phyloP scores from a whole-genome alignment of 2,113 vertebrate species.

The Halcyon malimbica region DNA sequence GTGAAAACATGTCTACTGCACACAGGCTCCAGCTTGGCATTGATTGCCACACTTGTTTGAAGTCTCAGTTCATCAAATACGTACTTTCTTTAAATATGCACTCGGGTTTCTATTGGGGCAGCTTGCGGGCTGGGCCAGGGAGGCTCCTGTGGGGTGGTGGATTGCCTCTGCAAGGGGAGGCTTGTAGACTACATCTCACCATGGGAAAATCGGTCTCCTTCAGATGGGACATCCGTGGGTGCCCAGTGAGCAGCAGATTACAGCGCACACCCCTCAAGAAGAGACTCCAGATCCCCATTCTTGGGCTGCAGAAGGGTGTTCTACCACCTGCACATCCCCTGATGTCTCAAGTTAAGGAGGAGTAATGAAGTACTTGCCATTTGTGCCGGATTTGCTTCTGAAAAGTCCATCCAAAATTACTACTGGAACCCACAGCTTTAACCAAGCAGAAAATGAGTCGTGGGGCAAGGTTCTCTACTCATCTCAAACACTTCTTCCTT shows the following conservation, averaged over 20 bases:
- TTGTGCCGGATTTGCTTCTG: not conserved
- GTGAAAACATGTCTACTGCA: not conserved
- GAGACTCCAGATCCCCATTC: not conserved
- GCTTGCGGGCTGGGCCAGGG: not conserved
- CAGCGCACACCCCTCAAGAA: rapidly evolving
- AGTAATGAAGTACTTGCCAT: not conserved
- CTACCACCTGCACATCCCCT: not conserved
- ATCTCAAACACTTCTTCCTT: not conserved
- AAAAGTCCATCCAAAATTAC: not conserved
- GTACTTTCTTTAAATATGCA: not conserved
- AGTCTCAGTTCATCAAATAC: not conserved
- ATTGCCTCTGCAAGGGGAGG: not conserved
- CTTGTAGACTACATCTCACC: not conserved
- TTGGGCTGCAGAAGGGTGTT: not conserved
- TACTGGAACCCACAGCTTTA: not conserved
- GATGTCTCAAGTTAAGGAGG: not conserved
- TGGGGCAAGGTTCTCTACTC: not conserved
- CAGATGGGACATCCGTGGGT: rapidly evolving
- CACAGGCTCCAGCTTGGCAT: not conserved
- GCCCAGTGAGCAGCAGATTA: not conserved
- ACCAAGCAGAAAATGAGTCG: not conserved
- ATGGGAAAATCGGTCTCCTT: not conserved
- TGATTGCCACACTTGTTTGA: not conserved
- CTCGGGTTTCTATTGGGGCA: not conserved
- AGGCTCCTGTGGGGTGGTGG: not conserved